phyloP scores from a whole-genome alignment of 2,797 vertebrate genomes.

The Sebastolobus altivelis region DNA sequence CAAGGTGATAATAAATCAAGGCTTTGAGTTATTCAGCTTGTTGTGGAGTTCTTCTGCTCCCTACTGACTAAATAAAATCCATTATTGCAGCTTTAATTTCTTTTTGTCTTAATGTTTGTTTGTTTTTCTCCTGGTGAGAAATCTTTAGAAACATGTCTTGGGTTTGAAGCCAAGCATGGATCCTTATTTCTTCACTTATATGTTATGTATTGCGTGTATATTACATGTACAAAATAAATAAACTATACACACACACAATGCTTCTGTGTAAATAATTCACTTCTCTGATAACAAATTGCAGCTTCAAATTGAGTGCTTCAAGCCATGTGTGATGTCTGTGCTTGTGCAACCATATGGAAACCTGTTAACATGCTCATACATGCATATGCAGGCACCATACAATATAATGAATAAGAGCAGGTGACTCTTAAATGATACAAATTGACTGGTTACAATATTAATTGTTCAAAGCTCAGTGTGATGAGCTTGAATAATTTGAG shows the following conservation, averaged over 20 bases:
- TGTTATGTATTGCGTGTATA: neutral
- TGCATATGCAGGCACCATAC: neutral
- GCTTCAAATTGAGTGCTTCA: neutral
- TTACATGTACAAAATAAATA: neutral
- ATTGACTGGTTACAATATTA: neutral
- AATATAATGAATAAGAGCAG: neutral
- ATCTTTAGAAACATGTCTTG: neutral
- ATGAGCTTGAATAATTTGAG: neutral
- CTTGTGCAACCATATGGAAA: neutral
- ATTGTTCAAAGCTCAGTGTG: neutral
- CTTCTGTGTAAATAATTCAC: constrained; percentile 45
- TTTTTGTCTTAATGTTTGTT: neutral
- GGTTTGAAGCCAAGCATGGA: neutral
- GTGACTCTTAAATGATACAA: neutral
- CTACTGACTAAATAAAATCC: neutral
- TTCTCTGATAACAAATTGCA: constrained; percentile 4
- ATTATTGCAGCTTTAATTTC: neutral
- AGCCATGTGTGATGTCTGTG: neutral
- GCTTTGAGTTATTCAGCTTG: neutral
- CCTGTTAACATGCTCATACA: neutral
- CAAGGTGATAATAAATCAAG: neutral
- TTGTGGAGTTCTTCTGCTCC: neutral
- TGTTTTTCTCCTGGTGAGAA: neutral
- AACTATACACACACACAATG: neutral
- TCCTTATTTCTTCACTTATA: neutral